Evolutionary conservation across 2,797 vertebrate genomes (phyloP).

Genomic region (Thalassophryne amazonica): DNA sequence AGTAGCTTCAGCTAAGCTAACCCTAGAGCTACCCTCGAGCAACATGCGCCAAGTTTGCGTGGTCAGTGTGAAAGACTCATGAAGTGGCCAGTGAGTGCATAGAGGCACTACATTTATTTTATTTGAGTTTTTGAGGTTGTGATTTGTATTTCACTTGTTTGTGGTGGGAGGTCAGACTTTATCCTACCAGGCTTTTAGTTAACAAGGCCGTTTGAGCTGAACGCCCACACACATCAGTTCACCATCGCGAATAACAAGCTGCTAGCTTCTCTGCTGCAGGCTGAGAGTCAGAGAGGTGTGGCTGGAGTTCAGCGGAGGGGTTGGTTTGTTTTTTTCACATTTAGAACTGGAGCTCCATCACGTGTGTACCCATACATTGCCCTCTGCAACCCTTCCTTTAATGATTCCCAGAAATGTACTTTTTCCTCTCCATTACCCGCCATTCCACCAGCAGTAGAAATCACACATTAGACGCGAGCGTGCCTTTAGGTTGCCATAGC

Average conservation of each 20-base stretch:
- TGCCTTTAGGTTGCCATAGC: slow-evolving; percentile 76
- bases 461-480: slow-evolving; percentile 66
- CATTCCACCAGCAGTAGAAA: slow-evolving; percentile 54
- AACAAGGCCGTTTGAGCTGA: slow-evolving; percentile 41
- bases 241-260: slow-evolving; percentile 30
- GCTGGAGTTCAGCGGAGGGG: not conserved
- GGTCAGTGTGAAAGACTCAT: too few relatives aligned
- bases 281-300: slow-evolving; percentile 19
- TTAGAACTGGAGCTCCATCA: not conserved
- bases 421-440: slow-evolving; percentile 25
- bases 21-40: too few relatives aligned
- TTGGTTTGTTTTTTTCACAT: not conserved
- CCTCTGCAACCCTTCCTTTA: slow-evolving; percentile 18
- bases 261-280: slow-evolving; percentile 51
- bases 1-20: too few relatives aligned
- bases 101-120: too few relatives aligned
- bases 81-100: too few relatives aligned
- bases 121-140: too few relatives aligned
- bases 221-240: slow-evolving; percentile 58
- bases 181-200: slow-evolving; percentile 36
- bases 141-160: too few relatives aligned
- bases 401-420: slow-evolving; percentile 44
- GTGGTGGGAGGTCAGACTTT: slow-evolving; percentile 35
- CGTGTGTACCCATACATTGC: not conserved
- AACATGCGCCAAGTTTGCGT: too few relatives aligned